A percentile compares a stretch with the other conserved stretches of the same genome.
These are phyloP conservation scores for Pseudococcus jackbeardsleyi DNA, from an alignment of 2,888 invertebrate species.

Conservation along the genomic window DNA sequence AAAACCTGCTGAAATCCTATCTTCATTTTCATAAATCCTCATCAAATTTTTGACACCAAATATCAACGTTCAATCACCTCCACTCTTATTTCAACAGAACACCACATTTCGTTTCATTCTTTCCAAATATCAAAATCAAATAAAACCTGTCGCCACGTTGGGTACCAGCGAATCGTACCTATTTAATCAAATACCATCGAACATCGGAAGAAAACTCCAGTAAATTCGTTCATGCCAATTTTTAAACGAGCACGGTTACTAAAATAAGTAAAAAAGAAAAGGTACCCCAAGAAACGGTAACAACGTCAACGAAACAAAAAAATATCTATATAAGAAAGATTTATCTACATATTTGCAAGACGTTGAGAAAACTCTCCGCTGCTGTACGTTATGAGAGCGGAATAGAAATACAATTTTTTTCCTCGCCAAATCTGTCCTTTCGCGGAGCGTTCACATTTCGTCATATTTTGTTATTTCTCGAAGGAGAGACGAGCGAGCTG, in stretches of 20 bases:
- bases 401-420: constrained; percentile 20
- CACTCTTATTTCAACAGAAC: background rate
- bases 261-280: background rate
- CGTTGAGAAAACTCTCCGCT: background rate
- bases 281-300: background rate
- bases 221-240: constrained; percentile 29
- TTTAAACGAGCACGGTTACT: background rate
- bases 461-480: constrained; percentile 38
- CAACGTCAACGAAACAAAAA: constrained; percentile 44
- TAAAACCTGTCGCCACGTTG: background rate
- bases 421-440: constrained; percentile 5
- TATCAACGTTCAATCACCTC: background rate
- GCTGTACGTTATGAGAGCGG: background rate
- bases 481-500: background rate
- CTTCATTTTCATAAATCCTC: no score
- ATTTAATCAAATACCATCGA: background rate
- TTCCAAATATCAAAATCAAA: background rate
- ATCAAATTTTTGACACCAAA: background rate
- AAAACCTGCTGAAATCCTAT: no score
- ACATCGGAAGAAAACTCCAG: background rate
- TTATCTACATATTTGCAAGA: constrained; percentile 22
- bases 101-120: background rate
- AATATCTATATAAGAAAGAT: constrained; percentile 27
- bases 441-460: constrained; percentile 28
- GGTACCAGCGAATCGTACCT: background rate